These are phyloP conservation scores for Watsonalla cultraria DNA, from an alignment of 2,888 invertebrate species.

Conservation along the genomic window DNA sequence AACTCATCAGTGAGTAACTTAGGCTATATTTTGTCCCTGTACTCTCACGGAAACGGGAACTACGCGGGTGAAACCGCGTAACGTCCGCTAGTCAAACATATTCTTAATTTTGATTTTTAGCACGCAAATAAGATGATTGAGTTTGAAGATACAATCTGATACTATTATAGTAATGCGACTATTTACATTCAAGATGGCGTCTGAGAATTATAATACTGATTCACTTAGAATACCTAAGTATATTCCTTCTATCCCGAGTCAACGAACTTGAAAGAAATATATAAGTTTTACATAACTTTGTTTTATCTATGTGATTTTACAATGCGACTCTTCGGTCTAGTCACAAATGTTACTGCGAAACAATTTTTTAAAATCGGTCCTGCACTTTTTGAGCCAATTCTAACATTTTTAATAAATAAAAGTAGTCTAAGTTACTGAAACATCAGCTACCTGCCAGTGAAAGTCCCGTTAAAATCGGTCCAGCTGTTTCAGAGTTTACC, in stretches of 20 bases:
- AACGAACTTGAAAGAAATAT: constrained; percentile 35
- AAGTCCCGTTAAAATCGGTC: no score
- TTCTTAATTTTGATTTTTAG: background rate
- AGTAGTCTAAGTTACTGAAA: no score
- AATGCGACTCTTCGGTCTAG: background rate
- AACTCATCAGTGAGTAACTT: no score
- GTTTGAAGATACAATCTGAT: background rate
- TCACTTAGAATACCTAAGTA: constrained; percentile 31
- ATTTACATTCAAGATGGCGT: background rate
- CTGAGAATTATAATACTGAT: constrained; percentile 26
- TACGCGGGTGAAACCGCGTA: no score
- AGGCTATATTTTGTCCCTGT: no score
- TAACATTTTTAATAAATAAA: no score
- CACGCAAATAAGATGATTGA: background rate
- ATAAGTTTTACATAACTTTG: constrained; percentile 33
- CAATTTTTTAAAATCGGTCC: background rate
- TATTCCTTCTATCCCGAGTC: constrained; percentile 21
- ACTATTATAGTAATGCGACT: background rate
- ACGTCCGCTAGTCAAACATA: no score
- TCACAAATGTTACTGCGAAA: background rate
- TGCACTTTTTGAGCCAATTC: background rate
- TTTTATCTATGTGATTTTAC: background rate
- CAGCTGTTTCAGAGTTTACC: no score
- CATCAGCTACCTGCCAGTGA: no score
- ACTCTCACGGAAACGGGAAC: no score